Conservation (phyloP, 2,113 vertebrate genomes). For the Xenopus laevis region DNA sequence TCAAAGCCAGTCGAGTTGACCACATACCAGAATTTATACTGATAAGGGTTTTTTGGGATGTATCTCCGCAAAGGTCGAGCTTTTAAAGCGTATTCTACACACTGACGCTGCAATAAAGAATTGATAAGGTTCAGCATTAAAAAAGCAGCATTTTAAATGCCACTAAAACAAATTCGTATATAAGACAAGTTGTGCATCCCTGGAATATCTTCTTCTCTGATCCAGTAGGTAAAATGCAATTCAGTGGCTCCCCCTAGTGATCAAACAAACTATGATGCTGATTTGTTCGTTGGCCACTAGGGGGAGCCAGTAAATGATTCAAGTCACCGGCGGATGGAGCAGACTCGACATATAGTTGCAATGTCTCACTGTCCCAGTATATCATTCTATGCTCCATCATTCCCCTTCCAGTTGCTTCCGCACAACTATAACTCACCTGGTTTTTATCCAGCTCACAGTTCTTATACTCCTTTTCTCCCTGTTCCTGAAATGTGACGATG, state of each 20-base stretch:
- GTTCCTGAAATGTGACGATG: slow-evolving; percentile 98
- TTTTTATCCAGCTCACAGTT: slow-evolving; percentile 99
- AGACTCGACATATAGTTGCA: too few relatives aligned
- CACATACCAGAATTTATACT: slow-evolving; percentile 99
- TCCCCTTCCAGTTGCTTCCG: too few relatives aligned
- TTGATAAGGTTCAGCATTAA: not conserved
- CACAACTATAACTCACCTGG: slow-evolving; percentile 73
- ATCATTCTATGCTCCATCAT: too few relatives aligned
- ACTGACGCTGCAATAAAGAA: slow-evolving; percentile 82
- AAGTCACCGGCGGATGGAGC: too few relatives aligned
- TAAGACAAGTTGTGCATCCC: too few relatives aligned
- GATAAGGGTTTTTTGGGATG: slow-evolving; percentile 97
- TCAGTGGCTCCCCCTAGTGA: not conserved
- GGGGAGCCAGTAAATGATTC: too few relatives aligned
- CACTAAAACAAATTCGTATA: too few relatives aligned
- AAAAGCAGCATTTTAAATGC: too few relatives aligned
- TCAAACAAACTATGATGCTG: too few relatives aligned
- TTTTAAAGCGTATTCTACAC: slow-evolving; percentile 96
- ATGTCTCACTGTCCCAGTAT: too few relatives aligned
- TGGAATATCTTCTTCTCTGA: too few relatives aligned
- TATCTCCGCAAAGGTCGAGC: slow-evolving; percentile 91
- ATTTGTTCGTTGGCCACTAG: too few relatives aligned
- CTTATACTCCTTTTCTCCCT: slow-evolving; percentile 98
- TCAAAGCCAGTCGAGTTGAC: slow-evolving; percentile 98
- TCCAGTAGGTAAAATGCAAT: not conserved